Percentiles rank a stretch among this genome's conserved stretches.
Evolutionary conservation across 2,888 invertebrate genomes (phyloP).

Genomic region (Tuta absoluta): DNA sequence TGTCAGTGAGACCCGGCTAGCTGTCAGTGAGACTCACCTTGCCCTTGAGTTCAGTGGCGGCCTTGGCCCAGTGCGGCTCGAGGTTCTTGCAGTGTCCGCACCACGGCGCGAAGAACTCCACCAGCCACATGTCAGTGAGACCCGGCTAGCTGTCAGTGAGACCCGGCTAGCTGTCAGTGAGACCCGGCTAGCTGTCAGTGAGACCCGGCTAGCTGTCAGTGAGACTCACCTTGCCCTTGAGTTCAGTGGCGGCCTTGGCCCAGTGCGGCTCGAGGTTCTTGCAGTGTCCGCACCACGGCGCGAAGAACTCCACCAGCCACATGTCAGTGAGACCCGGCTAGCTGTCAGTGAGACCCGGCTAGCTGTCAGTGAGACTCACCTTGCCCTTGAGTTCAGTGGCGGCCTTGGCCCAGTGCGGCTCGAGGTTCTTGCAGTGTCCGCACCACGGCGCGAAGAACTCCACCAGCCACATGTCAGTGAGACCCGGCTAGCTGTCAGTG

Average conservation of each 20-base stretch:
- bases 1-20: conserved; percentile 82
- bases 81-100: conserved; percentile 98
- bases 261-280: conserved; percentile 98
- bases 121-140: conserved; percentile 98
- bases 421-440: conserved; percentile 97
- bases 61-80: conserved; percentile 97
- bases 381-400: conserved; percentile 97
- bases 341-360: conserved; percentile 76
- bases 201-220: conserved; percentile 84
- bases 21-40: conserved; percentile 84
- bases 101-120: conserved; percentile 99
- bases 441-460: conserved; percentile 99
- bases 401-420: conserved; percentile 97
- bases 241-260: conserved; percentile 95
- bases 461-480: conserved; percentile 98
- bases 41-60: conserved; percentile 96
- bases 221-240: conserved; percentile 94
- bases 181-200: conserved; percentile 83
- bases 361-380: conserved; percentile 82
- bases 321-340: conserved; percentile 99
- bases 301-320: conserved; percentile 99
- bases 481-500: conserved; percentile 83
- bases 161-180: conserved; percentile 91
- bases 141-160: conserved; percentile 83
- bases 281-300: conserved; percentile 98